Conservation (phyloP, 2,113 vertebrate species). For the Trinectes maculatus region DNA sequence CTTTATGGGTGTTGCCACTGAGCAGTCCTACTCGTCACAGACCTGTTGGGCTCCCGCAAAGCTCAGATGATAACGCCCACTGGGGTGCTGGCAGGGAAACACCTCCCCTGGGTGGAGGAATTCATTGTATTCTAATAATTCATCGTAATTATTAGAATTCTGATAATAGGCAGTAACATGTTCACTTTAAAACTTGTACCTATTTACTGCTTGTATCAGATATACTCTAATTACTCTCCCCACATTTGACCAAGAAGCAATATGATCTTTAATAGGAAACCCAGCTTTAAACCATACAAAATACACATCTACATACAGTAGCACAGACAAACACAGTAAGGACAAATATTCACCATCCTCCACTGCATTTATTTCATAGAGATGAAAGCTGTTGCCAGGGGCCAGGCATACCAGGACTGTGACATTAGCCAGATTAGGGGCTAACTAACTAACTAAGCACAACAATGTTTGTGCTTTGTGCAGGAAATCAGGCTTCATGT, state of each 20-base stretch:
- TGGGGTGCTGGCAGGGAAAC: conserved; percentile 88
- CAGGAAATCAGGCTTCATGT: background rate
- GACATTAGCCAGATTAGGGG: conserved; percentile 34
- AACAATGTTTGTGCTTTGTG: conserved; percentile 16
- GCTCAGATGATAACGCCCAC: conserved; percentile 86
- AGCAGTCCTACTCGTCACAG: conserved; percentile 85
- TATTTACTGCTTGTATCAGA: background rate
- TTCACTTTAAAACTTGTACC: background rate
- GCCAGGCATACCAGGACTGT: conserved; percentile 65
- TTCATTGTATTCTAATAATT: too few species aligned
- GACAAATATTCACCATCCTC: conserved; percentile 44
- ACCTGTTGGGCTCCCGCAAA: conserved; percentile 83
- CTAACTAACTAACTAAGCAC: conserved; percentile 64
- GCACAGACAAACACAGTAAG: conserved; percentile 2
- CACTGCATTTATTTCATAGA: conserved; percentile 35
- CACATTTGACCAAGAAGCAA: conserved; percentile 12
- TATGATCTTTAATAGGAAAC: conserved; percentile 24
- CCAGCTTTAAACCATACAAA: background rate
- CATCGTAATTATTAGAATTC: too few species aligned
- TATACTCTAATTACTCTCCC: too few species aligned
- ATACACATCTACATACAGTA: conserved; percentile 2
- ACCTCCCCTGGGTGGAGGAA: conserved; percentile 82
- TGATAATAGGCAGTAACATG: background rate
- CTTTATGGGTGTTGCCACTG: conserved; percentile 88
- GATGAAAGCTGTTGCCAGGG: conserved; percentile 74